Evolutionary conservation across 2,888 invertebrate genomes (phyloP).

Genomic region (Andricus curvator): DNA sequence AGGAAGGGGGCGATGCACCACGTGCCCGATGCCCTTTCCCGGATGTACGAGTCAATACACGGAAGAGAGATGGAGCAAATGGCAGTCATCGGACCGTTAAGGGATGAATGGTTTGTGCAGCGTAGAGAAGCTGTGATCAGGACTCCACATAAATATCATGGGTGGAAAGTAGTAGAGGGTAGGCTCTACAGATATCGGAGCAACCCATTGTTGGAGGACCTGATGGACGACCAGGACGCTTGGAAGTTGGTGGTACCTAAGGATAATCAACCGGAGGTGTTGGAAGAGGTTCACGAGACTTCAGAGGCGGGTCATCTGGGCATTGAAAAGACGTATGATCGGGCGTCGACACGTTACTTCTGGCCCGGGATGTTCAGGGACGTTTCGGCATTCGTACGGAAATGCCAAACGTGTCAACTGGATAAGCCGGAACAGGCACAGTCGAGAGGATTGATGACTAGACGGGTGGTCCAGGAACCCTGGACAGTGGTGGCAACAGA

Average conservation of each 20-base stretch:
- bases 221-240: not conserved
- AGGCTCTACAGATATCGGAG: not conserved
- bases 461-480: no score
- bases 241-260: not conserved
- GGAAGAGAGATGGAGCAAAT: not conserved
- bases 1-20: constrained; percentile 46
- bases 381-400: no score
- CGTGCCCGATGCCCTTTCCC: constrained; percentile 52
- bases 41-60: constrained; percentile 19
- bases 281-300: not conserved
- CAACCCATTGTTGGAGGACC: not conserved
- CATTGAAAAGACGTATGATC: not conserved
- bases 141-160: not conserved
- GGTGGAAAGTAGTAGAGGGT: not conserved
- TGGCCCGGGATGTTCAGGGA: no score
- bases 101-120: not conserved
- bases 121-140: not conserved
- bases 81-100: not conserved
- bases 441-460: no score
- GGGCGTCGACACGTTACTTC: no score
- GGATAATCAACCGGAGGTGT: not conserved
- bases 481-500: no score
- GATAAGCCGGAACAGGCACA: no score
- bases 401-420: no score
- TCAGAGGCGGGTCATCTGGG: not conserved